phyloP scores from a whole-genome alignment of 2,888 invertebrate species.

The Limulus polyphemus region DNA sequence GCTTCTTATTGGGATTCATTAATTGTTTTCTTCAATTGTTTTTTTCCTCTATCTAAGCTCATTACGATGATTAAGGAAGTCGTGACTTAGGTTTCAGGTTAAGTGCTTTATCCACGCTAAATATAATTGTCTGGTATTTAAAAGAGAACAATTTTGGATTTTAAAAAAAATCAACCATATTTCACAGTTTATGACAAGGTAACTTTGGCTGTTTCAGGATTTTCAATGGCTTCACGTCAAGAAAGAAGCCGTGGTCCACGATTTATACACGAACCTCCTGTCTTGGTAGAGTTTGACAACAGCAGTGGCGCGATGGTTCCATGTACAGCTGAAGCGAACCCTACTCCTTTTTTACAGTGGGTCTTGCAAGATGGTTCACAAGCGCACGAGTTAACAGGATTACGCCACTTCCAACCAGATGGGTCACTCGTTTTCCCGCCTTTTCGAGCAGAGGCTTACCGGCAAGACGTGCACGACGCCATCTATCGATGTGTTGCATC shows the following conservation, averaged over 20 bases:
- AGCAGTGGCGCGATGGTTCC: conserved; percentile 16
- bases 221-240: too few species aligned
- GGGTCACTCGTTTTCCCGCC: conserved; percentile 23
- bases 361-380: neutral
- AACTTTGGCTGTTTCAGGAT: too few species aligned
- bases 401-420: conserved; percentile 22
- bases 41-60: too few species aligned
- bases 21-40: too few species aligned
- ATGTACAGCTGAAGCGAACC: conserved; percentile 18
- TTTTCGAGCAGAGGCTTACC: conserved; percentile 19
- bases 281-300: conserved; percentile 14
- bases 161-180: too few species aligned
- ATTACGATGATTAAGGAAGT: too few species aligned
- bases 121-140: too few species aligned
- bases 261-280: conserved; percentile 15
- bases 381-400: conserved; percentile 11
- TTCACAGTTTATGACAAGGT: too few species aligned
- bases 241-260: conserved; percentile 4
- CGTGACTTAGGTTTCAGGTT: too few species aligned
- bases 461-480: conserved; percentile 23
- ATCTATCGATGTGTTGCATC: conserved; percentile 21
- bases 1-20: too few species aligned
- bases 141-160: too few species aligned
- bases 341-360: conserved; percentile 19
- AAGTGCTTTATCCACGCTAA: too few species aligned